phyloP scores from a whole-genome alignment of 2,888 invertebrate species.

The Diarsia mendica region DNA sequence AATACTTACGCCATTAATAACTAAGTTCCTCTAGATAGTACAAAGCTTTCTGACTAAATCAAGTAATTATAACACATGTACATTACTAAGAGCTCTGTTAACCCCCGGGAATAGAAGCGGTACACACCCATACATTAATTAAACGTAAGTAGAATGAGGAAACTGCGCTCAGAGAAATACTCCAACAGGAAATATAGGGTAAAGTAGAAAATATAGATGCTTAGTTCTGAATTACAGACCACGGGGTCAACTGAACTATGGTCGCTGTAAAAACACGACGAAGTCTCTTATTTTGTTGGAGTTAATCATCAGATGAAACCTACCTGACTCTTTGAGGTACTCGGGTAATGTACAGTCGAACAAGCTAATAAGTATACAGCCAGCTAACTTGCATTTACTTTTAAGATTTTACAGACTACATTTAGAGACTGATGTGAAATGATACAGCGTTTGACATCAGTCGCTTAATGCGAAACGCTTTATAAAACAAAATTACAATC shows the following conservation, averaged over 20 bases:
- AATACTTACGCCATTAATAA: constrained; percentile 7
- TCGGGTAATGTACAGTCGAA: neutral
- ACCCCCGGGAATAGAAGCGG: constrained; percentile 31
- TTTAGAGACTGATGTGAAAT: no score
- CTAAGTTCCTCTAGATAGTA: neutral
- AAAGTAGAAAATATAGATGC: constrained; percentile 41
- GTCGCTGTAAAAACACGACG: neutral
- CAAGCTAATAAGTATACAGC: no score
- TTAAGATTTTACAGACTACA: no score
- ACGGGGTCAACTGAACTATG: neutral
- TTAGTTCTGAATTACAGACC: constrained; percentile 9
- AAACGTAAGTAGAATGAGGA: constrained; percentile 31
- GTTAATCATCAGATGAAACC: neutral
- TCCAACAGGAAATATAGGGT: constrained; percentile 23
- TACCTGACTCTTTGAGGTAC: neutral
- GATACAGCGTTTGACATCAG: no score
- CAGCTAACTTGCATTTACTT: no score
- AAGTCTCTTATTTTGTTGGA: neutral
- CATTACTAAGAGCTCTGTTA: constrained; percentile 47
- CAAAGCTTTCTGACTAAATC: constrained; percentile 28
- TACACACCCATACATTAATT: constrained; percentile 48
- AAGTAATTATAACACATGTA: constrained; percentile 39
- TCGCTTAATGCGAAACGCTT: no score
- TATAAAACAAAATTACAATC: no score
- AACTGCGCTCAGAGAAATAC: constrained; percentile 32